Percentiles rank a stretch among this genome's conserved stretches.
phyloP scores from a whole-genome alignment of 2,888 invertebrate genomes.

The Parnassius mnemosyne region DNA sequence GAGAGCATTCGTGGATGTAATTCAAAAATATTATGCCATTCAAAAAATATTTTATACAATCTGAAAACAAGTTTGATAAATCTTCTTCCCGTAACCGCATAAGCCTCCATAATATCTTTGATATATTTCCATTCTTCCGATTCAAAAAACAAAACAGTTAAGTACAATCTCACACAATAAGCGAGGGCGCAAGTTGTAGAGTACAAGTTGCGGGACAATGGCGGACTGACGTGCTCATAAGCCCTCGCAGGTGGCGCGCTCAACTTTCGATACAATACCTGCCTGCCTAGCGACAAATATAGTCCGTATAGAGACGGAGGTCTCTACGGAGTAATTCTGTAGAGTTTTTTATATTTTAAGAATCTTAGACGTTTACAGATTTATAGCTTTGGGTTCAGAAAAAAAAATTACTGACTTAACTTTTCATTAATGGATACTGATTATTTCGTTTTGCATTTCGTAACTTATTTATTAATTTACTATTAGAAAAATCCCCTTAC shows the following conservation, averaged over 20 bases:
- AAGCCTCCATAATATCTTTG: conserved; percentile 15
- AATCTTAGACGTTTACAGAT: neutral
- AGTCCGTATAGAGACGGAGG: conserved; percentile 44
- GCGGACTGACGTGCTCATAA: conserved; percentile 51
- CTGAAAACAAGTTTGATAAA: neutral
- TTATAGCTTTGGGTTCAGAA: neutral
- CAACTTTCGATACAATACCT: conserved; percentile 54
- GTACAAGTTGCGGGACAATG: conserved; percentile 51
- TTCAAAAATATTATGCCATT: no score
- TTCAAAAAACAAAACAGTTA: conserved; percentile 29
- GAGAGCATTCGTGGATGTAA: no score
- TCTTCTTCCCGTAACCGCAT: neutral
- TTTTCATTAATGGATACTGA: no score
- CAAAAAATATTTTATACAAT: no score
- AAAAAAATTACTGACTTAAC: no score
- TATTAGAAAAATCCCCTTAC: no score
- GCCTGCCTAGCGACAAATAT: conserved; percentile 46
- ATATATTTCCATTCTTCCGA: conserved; percentile 27
- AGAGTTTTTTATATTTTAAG: neutral
- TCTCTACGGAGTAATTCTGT: conserved; percentile 25
- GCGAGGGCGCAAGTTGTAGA: conserved; percentile 46
- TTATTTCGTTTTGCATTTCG: no score
- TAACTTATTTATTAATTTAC: no score
- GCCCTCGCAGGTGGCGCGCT: conserved; percentile 56
- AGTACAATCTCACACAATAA: conserved; percentile 47